Evolutionary conservation across 2,113 vertebrate species (phyloP).

Genomic region (Nannobrachium achirus): DNA sequence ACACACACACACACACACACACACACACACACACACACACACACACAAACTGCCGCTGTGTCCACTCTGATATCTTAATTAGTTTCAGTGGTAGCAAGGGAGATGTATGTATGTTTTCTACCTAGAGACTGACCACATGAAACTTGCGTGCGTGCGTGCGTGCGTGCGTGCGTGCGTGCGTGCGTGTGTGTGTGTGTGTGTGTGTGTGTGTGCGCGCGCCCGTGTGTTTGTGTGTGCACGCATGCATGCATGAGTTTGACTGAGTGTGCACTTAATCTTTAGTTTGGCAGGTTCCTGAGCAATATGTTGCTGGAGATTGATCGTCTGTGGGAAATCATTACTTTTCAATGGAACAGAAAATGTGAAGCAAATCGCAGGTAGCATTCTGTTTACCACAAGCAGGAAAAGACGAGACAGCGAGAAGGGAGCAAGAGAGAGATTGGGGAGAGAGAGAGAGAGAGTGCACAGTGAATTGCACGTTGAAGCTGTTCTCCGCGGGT

Average conservation of each 20-base stretch:
- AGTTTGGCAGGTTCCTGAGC: no score
- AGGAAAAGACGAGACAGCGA: background rate
- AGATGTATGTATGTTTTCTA: no score
- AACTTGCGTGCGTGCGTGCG: conserved; percentile 2
- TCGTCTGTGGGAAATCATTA: background rate
- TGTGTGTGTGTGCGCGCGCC: background rate
- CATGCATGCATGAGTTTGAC: background rate
- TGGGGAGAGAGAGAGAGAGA: background rate
- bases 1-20: background rate
- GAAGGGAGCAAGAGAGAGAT: background rate
- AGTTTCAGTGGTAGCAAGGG: no score
- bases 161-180: background rate
- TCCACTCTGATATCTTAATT: background rate
- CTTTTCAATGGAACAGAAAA: conserved; percentile 21
- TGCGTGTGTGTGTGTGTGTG: background rate
- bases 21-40: background rate
- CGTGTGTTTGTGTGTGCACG: background rate
- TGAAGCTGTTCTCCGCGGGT: conserved; percentile 2
- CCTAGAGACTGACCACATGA: no score
- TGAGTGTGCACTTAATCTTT: background rate
- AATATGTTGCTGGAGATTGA: background rate
- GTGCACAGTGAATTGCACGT: background rate
- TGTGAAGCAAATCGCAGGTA: background rate
- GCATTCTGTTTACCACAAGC: background rate
- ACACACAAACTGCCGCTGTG: background rate